Percentiles rank a stretch among this genome's conserved stretches.
These are phyloP conservation scores for Melanotaenia trifasciata DNA, from an alignment of 2,797 vertebrate genomes.

Conservation along the genomic window DNA sequence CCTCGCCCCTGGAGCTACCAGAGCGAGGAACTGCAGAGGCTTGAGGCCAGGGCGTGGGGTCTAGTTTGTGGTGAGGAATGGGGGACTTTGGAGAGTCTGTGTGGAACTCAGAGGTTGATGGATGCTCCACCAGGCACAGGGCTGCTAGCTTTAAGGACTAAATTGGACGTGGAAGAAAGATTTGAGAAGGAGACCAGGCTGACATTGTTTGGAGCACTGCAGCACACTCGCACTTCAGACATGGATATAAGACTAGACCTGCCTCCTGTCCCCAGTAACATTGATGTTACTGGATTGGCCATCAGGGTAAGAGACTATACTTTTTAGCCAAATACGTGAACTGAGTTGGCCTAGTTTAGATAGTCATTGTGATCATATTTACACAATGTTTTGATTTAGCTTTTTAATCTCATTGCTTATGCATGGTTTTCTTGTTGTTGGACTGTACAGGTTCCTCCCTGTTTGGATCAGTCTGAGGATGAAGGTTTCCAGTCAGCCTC, in stretches of 20 bases:
- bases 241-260: slow-evolving; percentile 93
- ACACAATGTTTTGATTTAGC: neutral
- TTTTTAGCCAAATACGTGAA: neutral
- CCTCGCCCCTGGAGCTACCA: slow-evolving; percentile 78
- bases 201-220: slow-evolving; percentile 93
- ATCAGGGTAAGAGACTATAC: slow-evolving; percentile 86
- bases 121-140: slow-evolving; percentile 88
- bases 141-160: slow-evolving; percentile 84
- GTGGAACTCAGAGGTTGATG: slow-evolving; percentile 86
- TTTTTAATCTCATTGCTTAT: neutral
- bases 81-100: slow-evolving; percentile 77
- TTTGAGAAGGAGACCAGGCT: slow-evolving; percentile 92
- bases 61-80: slow-evolving; percentile 84
- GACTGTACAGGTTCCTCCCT: slow-evolving; percentile 88
- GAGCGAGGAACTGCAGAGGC: slow-evolving; percentile 80
- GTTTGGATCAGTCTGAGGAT: slow-evolving; percentile 95
- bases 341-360: neutral
- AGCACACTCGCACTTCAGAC: slow-evolving; percentile 91
- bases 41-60: slow-evolving; percentile 83
- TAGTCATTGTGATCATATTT: neutral
- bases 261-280: slow-evolving; percentile 92
- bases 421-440: neutral
- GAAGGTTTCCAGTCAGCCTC: slow-evolving; percentile 98
- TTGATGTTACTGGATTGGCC: slow-evolving; percentile 91
- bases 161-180: slow-evolving; percentile 85